A percentile compares a stretch with the other conserved stretches of the same genome.
These are phyloP conservation scores for Oligia strigilis DNA, from an alignment of 2,888 invertebrate genomes.

Conservation along the genomic window DNA sequence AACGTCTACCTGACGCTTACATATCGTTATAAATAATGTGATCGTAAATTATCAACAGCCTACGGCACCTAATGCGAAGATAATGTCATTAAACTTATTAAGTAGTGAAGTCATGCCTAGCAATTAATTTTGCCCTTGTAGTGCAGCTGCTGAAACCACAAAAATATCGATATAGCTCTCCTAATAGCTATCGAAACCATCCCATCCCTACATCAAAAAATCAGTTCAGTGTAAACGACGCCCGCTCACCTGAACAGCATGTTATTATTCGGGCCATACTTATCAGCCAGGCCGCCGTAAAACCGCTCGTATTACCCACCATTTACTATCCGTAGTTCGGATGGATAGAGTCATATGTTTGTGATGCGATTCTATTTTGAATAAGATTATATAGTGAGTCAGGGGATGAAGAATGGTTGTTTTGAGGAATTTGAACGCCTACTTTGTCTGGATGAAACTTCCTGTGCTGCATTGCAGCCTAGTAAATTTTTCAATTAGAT, in stretches of 20 bases:
- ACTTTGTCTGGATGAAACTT: slow-evolving; percentile 28
- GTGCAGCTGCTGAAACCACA: not conserved
- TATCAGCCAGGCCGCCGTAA: slow-evolving; percentile 71
- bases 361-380: slow-evolving; percentile 64
- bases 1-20: slow-evolving; percentile 22
- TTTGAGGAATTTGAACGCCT: slow-evolving; percentile 54
- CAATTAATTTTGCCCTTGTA: not conserved
- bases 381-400: slow-evolving; percentile 48
- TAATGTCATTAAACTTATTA: not conserved
- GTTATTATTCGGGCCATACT: slow-evolving; percentile 82
- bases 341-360: slow-evolving; percentile 57
- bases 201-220: slow-evolving; percentile 71
- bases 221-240: slow-evolving; percentile 81
- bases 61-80: not conserved
- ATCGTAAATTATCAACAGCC: not conserved
- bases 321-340: slow-evolving; percentile 40
- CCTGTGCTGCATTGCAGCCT: not conserved
- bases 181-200: slow-evolving; percentile 7
- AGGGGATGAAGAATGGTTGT: slow-evolving; percentile 44
- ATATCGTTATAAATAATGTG: slow-evolving; percentile 11
- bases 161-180: slow-evolving; percentile 11
- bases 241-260: slow-evolving; percentile 76
- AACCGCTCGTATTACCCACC: slow-evolving; percentile 43
- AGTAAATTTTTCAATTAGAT: not conserved
- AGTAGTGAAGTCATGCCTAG: not conserved